Evolutionary conservation across 2,888 invertebrate species (phyloP).

Genomic region (Acleris holmiana): DNA sequence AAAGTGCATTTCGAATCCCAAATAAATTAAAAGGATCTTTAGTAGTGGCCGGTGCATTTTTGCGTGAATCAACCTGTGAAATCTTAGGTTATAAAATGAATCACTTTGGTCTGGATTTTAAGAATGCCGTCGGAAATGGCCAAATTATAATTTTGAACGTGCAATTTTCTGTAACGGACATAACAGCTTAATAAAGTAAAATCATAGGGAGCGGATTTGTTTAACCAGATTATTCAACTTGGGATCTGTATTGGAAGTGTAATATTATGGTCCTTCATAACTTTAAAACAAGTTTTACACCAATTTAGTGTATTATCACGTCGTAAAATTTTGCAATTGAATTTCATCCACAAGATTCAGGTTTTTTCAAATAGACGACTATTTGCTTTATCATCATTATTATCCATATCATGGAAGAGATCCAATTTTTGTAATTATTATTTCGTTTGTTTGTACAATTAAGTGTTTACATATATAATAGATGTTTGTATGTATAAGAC

Average conservation of each 20-base stretch:
- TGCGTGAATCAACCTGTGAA: conserved; percentile 53
- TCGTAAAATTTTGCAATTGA: conserved; percentile 6
- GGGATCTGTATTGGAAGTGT: neutral
- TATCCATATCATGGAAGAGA: too few species aligned
- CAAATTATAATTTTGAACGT: conserved; percentile 21
- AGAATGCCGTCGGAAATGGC: conserved; percentile 34
- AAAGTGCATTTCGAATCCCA: conserved; percentile 29
- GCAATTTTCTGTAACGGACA: conserved; percentile 29
- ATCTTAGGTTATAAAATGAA: conserved; percentile 46
- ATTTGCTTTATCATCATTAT: too few species aligned
- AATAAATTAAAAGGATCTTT: conserved; percentile 23
- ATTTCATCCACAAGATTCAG: neutral
- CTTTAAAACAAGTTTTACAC: conserved; percentile 6
- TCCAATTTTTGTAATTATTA: too few species aligned
- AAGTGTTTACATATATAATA: too few species aligned
- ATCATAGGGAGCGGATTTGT: conserved; percentile 25
- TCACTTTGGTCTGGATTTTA: conserved; percentile 43
- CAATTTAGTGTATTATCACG: conserved; percentile 13
- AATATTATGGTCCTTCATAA: neutral
- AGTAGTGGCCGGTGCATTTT: conserved; percentile 53
- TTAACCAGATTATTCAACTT: conserved; percentile 15
- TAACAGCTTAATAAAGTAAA: conserved; percentile 34
- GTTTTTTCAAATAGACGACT: too few species aligned
- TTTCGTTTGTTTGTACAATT: too few species aligned
- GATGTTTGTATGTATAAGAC: too few species aligned